phyloP scores from a whole-genome alignment of 2,888 invertebrate genomes.

The Drosophila affinis region DNA sequence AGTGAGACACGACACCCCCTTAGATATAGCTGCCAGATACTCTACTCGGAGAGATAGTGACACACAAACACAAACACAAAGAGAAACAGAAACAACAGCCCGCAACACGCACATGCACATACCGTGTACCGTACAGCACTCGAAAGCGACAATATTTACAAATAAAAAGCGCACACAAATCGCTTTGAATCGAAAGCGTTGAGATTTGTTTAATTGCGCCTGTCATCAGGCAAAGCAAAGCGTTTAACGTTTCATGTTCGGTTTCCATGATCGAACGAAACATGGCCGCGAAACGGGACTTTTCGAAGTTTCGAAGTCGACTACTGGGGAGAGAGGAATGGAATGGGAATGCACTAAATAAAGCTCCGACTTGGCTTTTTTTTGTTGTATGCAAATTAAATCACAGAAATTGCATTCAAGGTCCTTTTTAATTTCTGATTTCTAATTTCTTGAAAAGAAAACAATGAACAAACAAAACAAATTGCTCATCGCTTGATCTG shows the following conservation, averaged over 20 bases:
- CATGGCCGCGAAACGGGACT: background rate
- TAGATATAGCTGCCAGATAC: constrained; percentile 58
- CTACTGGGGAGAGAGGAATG: background rate
- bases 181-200: constrained; percentile 56
- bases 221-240: constrained; percentile 20
- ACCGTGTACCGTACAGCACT: constrained; percentile 36
- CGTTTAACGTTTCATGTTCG: background rate
- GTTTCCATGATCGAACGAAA: background rate
- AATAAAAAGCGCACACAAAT: constrained; percentile 61
- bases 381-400: constrained; percentile 36
- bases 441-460: constrained; percentile 15
- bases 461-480: constrained; percentile 1
- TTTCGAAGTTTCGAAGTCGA: background rate
- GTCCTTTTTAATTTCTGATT: constrained; percentile 39
- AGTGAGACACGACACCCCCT: constrained; percentile 26
- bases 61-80: constrained; percentile 61
- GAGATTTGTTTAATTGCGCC: constrained; percentile 26
- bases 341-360: background rate
- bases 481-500: constrained; percentile 53
- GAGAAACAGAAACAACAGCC: constrained; percentile 15
- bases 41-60: constrained; percentile 59
- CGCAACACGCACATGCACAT: constrained; percentile 40
- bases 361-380: background rate
- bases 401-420: constrained; percentile 35
- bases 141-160: constrained; percentile 40